Base-by-base conservation (phyloP, 2,113 vertebrate species). In the Salminus brasiliensis region DNA sequence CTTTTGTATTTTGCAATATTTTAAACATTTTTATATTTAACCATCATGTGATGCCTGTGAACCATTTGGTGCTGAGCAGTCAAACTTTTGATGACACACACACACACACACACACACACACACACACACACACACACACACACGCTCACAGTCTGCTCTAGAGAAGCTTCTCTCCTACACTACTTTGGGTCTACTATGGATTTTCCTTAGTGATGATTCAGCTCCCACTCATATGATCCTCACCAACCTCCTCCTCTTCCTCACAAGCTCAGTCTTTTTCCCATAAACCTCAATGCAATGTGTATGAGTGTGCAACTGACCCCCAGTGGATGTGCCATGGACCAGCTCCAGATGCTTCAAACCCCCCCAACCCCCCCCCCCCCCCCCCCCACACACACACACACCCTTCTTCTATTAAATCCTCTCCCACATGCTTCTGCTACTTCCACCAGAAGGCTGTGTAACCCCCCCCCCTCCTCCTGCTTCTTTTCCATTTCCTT, bases 321-420 rank as follows among this genome's bases (percentile, higher is more conserved):
- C 94, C 94, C 83, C 65, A 88, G 83, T 72, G 91, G 94, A 95
- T 93, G 94, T 95, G 93, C 91, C 92, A 94, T 90, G 91, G 95
- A 97, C 95, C 90, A 94, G 92, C 94, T 98, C 96, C 96, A 98
- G 96, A 98, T 96, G 95, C 95, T 95, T 90, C 91, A 89, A 88
- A 89, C 89, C 86, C 88, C 87, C 76, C 59, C 69, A n/a, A n/a
- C n/a, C n/a, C n/a, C n/a, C n/a, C n/a, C n/a, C n/a, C n/a, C n/a
- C n/a, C n/a, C n/a, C n/a, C n/a, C n/a, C n/a, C n/a, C n/a, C n/a
- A n/a, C n/a, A n/a, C n/a, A n/a, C n/a, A n/a, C n/a, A n/a, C n/a
- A n/a, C n/a, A n/a, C 78, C 66, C 83, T 67, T 72, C 65, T 27
- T 47, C 63, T 52, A 80, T 68, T 76, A 81, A 74, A 59, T 74